Evolutionary conservation across 2,113 vertebrate genomes (phyloP).

Genomic region (Colossoma macropomum): DNA sequence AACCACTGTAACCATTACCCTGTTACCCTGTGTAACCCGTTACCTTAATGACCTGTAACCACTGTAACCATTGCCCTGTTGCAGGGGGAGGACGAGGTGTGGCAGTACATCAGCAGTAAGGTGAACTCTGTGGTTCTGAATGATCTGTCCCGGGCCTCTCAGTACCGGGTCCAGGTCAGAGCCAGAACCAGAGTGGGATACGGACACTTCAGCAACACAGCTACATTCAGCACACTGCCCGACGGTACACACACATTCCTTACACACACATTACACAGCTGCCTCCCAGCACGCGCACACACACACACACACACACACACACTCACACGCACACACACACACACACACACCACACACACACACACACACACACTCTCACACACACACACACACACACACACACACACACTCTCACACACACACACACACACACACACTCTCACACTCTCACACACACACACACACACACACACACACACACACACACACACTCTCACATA

Average conservation of each 20-base stretch:
- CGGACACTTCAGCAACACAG: constrained; percentile 75
- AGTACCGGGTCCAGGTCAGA: constrained; percentile 83
- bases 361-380: no score
- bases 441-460: no score
- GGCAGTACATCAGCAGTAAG: constrained; percentile 76
- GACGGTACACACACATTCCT: constrained; percentile 66
- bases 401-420: no score
- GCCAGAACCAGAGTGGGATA: constrained; percentile 82
- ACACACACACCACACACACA: no score
- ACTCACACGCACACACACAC: no score
- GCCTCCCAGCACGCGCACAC: neutral
- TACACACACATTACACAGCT: neutral
- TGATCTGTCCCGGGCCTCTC: constrained; percentile 70
- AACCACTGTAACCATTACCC: no score
- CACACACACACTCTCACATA: no score
- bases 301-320: neutral
- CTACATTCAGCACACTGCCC: constrained; percentile 75
- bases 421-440: no score
- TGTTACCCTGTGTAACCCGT: neutral
- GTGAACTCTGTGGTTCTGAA: constrained; percentile 72
- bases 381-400: no score
- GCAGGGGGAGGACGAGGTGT: constrained; percentile 68
- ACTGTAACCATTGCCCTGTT: neutral
- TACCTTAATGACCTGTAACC: neutral
- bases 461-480: no score